A percentile compares a stretch with the other conserved stretches of the same genome.
phyloP scores from a whole-genome alignment of 2,113 vertebrate genomes.

The Furnarius figulus region DNA sequence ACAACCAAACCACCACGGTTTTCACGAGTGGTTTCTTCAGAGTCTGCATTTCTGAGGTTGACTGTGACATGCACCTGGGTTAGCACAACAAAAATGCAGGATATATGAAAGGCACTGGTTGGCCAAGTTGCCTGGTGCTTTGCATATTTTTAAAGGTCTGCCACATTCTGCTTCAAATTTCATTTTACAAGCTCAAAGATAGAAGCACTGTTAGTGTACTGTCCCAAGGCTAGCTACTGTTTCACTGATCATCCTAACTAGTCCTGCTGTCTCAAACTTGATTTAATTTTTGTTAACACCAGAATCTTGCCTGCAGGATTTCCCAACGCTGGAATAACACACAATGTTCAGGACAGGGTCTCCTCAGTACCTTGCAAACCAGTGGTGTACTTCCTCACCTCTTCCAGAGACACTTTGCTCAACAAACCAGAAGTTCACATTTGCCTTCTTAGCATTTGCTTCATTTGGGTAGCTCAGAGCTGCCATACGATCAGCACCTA shows the following conservation, averaged over 20 bases:
- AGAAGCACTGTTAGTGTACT: neutral
- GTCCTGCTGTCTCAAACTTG: neutral
- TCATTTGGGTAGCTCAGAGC: neutral
- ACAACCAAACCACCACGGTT: neutral
- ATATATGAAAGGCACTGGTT: neutral
- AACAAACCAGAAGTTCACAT: neutral
- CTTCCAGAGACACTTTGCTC: neutral
- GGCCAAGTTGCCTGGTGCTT: neutral
- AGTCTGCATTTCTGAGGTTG: neutral
- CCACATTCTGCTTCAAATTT: neutral
- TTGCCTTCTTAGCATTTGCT: neutral
- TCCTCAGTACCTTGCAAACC: neutral
- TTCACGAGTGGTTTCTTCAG: neutral
- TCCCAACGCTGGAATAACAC: neutral
- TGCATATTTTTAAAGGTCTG: neutral
- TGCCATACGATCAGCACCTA: neutral
- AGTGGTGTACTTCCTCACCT: neutral
- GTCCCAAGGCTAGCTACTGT: neutral
- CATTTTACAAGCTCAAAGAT: neutral
- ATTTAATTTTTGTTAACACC: neutral
- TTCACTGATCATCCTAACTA: neutral
- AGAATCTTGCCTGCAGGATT: neutral
- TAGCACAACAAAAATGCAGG: neutral
- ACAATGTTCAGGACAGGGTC: neutral
- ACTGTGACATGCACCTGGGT: neutral